phyloP scores from a whole-genome alignment of 2,888 invertebrate species.

The Agriopis aurantiaria region DNA sequence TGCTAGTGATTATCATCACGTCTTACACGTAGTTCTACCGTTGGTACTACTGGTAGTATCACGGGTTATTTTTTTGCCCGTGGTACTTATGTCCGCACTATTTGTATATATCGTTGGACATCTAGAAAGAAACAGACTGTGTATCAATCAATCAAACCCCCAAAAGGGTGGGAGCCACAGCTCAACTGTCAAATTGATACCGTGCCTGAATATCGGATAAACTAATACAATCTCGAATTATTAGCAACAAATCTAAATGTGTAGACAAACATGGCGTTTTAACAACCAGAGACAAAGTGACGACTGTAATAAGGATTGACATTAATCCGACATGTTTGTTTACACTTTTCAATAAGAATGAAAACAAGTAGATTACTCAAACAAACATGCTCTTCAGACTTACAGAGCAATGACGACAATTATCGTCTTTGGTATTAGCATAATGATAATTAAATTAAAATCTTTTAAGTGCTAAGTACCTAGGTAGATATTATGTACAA shows the following conservation, averaged over 20 bases:
- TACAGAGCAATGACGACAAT: not conserved
- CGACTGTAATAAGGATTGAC: not conserved
- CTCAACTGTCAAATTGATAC: not conserved
- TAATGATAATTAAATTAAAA: constrained; percentile 6
- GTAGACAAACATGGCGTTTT: not conserved
- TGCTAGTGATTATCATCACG: too few species aligned
- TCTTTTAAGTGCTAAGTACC: not conserved
- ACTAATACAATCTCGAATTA: too few species aligned
- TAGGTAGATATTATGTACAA: not conserved
- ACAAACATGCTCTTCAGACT: not conserved
- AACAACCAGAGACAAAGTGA: not conserved
- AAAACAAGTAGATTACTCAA: not conserved
- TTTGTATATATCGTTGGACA: too few species aligned
- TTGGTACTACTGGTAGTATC: too few species aligned
- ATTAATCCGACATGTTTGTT: not conserved
- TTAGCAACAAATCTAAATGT: too few species aligned
- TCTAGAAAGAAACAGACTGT: too few species aligned
- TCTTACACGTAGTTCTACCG: too few species aligned
- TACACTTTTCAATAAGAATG: not conserved
- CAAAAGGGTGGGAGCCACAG: too few species aligned
- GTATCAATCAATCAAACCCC: too few species aligned
- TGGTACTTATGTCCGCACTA: too few species aligned
- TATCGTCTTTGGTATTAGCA: not conserved
- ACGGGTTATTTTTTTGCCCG: too few species aligned
- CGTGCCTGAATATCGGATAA: too few species aligned